These are phyloP conservation scores for Drosophila setosimentum DNA, from an alignment of 2,888 invertebrate species.

Conservation along the genomic window DNA sequence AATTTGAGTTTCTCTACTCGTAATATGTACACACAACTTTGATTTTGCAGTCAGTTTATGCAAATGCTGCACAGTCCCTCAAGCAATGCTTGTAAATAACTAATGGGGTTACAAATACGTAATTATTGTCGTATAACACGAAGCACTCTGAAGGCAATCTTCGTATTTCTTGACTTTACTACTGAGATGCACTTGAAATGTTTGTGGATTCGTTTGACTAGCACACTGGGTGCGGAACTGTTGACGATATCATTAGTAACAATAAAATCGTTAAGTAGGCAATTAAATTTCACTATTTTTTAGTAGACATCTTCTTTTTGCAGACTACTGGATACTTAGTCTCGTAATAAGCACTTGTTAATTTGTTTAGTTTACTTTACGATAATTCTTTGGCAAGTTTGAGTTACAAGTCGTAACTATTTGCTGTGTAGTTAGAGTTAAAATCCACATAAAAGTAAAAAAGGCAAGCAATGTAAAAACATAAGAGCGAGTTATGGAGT, in stretches of 20 bases:
- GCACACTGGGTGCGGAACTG: not conserved
- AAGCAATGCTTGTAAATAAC: slow-evolving; percentile 3
- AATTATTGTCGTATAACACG: not conserved
- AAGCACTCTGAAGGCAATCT: not conserved
- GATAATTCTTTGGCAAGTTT: not conserved
- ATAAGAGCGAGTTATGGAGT: not conserved
- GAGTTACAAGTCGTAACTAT: not conserved
- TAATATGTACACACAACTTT: not conserved
- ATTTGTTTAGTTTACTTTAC: not conserved
- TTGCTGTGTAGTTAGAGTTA: not conserved
- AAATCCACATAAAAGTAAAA: not conserved
- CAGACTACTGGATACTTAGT: not conserved
- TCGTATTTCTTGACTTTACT: not conserved
- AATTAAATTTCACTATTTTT: not conserved
- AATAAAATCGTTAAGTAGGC: not conserved
- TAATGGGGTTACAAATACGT: not conserved
- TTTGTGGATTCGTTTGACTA: not conserved
- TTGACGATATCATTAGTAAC: not conserved
- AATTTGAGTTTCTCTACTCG: not conserved
- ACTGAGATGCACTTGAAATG: not conserved
- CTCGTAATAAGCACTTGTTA: not conserved
- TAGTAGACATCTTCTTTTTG: not conserved
- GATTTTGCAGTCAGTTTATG: not conserved
- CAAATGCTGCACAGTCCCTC: not conserved
- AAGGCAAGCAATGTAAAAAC: not conserved